Percentiles rank a stretch among this genome's conserved stretches.
These are phyloP conservation scores for Bombus sibiricus DNA, from an alignment of 1,140 invertebrate species.

Conservation along the genomic window DNA sequence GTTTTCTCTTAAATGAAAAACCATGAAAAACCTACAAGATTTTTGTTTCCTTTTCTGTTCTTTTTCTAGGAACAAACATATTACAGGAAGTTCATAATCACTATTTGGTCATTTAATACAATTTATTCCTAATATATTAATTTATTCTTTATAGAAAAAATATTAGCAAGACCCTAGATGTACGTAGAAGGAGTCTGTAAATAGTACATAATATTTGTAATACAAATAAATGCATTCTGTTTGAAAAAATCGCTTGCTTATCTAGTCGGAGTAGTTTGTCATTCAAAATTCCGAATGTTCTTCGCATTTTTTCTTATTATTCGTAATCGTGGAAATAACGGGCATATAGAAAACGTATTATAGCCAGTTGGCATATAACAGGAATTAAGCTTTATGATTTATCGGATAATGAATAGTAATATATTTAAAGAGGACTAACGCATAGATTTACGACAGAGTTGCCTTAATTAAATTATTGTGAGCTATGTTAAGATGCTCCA, in stretches of 20 bases:
- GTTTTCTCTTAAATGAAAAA: not conserved
- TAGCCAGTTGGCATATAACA: constrained; percentile 1
- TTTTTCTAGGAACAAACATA: not conserved
- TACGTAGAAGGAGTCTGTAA: constrained; percentile 46
- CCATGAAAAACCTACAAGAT: not conserved
- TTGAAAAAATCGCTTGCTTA: constrained; percentile 72
- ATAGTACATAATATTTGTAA: constrained; percentile 46
- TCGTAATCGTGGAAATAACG: not conserved
- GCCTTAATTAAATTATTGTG: constrained; percentile 78
- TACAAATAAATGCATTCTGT: constrained; percentile 54
- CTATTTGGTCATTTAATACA: not conserved
- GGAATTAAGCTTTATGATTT: constrained; percentile 48
- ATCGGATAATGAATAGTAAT: constrained; percentile 62
- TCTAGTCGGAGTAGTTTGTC: constrained; percentile 73
- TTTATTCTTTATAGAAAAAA: constrained; percentile 60
- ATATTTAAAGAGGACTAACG: constrained; percentile 67
- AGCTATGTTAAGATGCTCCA: constrained; percentile 26
- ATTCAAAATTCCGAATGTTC: constrained; percentile 23
- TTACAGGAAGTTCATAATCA: not conserved
- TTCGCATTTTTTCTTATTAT: constrained; percentile 17
- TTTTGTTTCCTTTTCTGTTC: not conserved
- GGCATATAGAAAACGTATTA: constrained; percentile 26
- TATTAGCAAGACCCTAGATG: constrained; percentile 8
- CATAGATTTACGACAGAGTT: constrained; percentile 70
- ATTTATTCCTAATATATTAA: constrained; percentile 59